Evolutionary conservation across 2,888 invertebrate species (phyloP).

Genomic region (Lasioglossum zephyrum): DNA sequence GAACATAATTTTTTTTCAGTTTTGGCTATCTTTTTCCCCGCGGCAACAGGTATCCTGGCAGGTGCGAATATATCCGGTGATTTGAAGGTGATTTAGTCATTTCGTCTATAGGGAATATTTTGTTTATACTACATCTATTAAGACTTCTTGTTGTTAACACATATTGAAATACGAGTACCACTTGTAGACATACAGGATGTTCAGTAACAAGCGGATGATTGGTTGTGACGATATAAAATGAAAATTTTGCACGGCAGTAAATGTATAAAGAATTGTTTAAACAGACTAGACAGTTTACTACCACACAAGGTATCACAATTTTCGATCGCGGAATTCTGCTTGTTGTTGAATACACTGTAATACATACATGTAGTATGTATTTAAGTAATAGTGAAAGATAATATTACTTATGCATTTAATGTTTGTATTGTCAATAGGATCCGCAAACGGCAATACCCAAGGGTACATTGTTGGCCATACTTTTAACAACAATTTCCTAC

Average conservation of each 20-base stretch:
- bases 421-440: conserved; percentile 87
- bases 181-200: neutral
- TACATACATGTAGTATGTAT: neutral
- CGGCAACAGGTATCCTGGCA: conserved; percentile 98
- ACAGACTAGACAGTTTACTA: neutral
- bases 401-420: neutral
- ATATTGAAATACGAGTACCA: neutral
- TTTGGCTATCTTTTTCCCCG: conserved; percentile 98
- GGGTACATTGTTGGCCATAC: conserved; percentile 96
- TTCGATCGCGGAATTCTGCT: neutral
- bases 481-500: conserved; percentile 94
- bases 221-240: neutral
- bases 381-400: neutral
- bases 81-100: conserved; percentile 89
- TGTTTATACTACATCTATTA: conserved; percentile 7
- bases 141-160: neutral
- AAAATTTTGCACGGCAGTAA: neutral
- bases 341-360: neutral
- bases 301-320: no score
- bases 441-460: conserved; percentile 95
- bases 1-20: conserved; percentile 96
- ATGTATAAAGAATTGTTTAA: neutral
- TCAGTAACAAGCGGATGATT: neutral
- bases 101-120: conserved; percentile 50
- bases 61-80: conserved; percentile 99